Base-by-base conservation (phyloP, 2,113 vertebrate genomes). In the Bettongia penicillata region DNA sequence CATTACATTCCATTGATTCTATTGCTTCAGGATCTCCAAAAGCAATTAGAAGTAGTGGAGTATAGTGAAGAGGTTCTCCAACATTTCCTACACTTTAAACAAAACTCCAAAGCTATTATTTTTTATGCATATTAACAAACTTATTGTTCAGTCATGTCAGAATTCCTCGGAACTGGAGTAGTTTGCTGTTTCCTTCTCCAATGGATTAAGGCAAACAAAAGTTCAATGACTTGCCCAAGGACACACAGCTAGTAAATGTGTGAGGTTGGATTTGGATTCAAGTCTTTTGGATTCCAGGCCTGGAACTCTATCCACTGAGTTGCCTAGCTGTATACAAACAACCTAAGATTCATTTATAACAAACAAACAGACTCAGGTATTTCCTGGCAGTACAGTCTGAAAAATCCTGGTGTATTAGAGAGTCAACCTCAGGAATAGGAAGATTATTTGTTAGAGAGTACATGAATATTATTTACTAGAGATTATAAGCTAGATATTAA, bases 171-270 rank as follows among this genome's bases (percentile, higher is more conserved):
- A 37, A 68, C 61, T 84, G 19, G 19, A 43, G 68, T 84, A 8
- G n/a, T 84, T 43, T 84, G 31, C 37, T n/a, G 43, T 84, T 84
- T 84, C n/a, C 7, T 84, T 84, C 61, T 84, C 6, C 55, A 26
- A 68, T 16, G 92, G 28, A 1, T 49, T 10, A 9, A 11, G 61
- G 9, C 14, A 92, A 50, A 0, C n/a, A 53, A 16, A 16, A 51
- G 89, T 68, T 0, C 0, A 12, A 47, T 53, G 28, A 43, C 50
- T 47, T 0, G 0, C 23, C 77, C n/a, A 4, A 49, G 51, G 53
- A 43, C 6, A 2, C 50, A 51, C 10, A 6, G 23, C 0, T 10
- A 77, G 26, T 23, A 26, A 3, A 57, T 23, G 90, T 51, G 11
- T 28, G 55, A 43, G 22, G 68, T n/a, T 61, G 55, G 51, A 11